These are phyloP conservation scores for Coenonympha arcania DNA, from an alignment of 2,888 invertebrate genomes.

Conservation along the genomic window DNA sequence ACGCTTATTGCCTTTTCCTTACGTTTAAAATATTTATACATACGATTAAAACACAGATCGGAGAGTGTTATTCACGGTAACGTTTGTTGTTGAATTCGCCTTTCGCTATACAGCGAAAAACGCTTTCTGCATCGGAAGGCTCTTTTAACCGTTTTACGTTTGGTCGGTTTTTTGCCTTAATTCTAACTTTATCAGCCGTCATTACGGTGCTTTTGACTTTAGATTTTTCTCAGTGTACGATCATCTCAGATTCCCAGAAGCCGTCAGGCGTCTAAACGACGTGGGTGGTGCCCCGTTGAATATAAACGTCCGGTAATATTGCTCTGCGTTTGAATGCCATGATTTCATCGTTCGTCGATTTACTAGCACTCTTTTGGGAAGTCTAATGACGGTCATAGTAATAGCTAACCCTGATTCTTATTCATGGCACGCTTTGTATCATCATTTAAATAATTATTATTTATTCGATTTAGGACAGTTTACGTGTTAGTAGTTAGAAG, in stretches of 20 bases:
- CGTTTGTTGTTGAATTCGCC: too few species aligned
- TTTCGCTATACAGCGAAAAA: too few species aligned
- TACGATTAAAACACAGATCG: too few species aligned
- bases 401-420: slow-evolving; percentile 13
- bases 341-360: slow-evolving; percentile 26
- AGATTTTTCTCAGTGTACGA: too few species aligned
- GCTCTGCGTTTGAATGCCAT: slow-evolving; percentile 35
- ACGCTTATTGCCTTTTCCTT: too few species aligned
- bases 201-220: too few species aligned
- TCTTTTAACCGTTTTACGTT: too few species aligned
- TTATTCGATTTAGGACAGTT: not conserved
- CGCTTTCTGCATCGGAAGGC: too few species aligned
- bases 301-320: slow-evolving; percentile 58
- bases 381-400: slow-evolving; percentile 8
- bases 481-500: not conserved
- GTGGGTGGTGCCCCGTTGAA: slow-evolving; percentile 63
- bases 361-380: slow-evolving; percentile 23
- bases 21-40: too few species aligned
- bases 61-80: too few species aligned
- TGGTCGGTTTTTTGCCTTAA: too few species aligned
- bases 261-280: slow-evolving; percentile 43
- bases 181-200: too few species aligned
- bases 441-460: slow-evolving; percentile 2
- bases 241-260: slow-evolving; percentile 45
- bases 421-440: slow-evolving; percentile 7